Percentiles rank a stretch among this genome's conserved stretches.
Conservation (phyloP, 2,113 vertebrate species). For the Limanda limanda region DNA sequence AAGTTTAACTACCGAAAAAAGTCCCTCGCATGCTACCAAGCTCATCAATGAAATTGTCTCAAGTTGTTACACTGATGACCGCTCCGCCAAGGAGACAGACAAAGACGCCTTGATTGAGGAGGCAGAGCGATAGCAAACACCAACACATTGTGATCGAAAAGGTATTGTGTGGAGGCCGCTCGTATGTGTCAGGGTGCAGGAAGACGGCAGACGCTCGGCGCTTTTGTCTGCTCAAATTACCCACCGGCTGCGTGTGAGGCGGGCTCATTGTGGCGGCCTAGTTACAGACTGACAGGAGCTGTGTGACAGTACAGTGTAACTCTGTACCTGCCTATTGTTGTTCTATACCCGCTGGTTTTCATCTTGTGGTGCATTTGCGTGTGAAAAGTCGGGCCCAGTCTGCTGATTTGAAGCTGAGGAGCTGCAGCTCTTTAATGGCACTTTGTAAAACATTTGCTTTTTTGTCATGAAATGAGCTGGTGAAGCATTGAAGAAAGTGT, state of each 20-base stretch:
- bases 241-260: slow-evolving; percentile 10
- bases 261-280: slow-evolving; percentile 11
- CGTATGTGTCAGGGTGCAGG: slow-evolving; percentile 67
- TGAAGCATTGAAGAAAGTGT: not conserved
- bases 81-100: slow-evolving; percentile 31
- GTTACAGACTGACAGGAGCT: slow-evolving; percentile 24
- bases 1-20: slow-evolving; percentile 9
- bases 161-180: slow-evolving; percentile 58
- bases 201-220: slow-evolving; percentile 46
- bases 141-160: slow-evolving; percentile 57
- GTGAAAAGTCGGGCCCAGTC: not conserved
- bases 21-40: not conserved
- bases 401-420: not conserved
- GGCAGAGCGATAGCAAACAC: slow-evolving; percentile 33
- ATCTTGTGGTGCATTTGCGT: slow-evolving; percentile 5
- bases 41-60: slow-evolving; percentile 12
- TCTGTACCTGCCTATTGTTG: slow-evolving; percentile 42
- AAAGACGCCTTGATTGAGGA: slow-evolving; percentile 61
- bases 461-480: slow-evolving; percentile 14
- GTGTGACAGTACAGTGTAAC: slow-evolving; percentile 17
- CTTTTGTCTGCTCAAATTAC: slow-evolving; percentile 68
- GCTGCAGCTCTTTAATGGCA: not conserved
- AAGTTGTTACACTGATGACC: slow-evolving; percentile 22
- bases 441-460: not conserved
- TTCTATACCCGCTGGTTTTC: slow-evolving; percentile 24